These are phyloP conservation scores for Protobothrops flavoviridis DNA, from an alignment of 2,113 vertebrate genomes.

Conservation along the genomic window DNA sequence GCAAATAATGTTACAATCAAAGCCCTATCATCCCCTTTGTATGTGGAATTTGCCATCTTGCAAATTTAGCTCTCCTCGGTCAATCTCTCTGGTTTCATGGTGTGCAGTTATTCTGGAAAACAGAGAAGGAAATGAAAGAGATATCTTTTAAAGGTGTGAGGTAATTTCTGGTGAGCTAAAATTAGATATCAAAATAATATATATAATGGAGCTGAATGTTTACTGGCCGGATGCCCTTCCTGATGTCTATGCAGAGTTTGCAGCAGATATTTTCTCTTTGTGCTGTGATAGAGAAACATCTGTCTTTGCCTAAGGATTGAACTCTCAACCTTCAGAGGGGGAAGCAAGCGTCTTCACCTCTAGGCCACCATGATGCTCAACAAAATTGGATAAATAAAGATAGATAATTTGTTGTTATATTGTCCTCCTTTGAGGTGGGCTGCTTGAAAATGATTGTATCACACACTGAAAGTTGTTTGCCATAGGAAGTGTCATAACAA, in stretches of 20 bases:
- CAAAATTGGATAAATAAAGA: not conserved
- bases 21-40: not conserved
- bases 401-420: not conserved
- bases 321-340: not conserved
- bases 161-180: not conserved
- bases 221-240: not conserved
- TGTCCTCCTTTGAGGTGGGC: not conserved
- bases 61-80: not conserved
- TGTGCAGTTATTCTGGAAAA: not conserved
- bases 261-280: not conserved
- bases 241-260: not conserved
- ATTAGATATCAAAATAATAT: not conserved
- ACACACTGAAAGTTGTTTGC: not conserved
- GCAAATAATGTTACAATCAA: not conserved
- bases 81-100: not conserved
- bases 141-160: not conserved
- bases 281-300: not conserved
- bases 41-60: not conserved
- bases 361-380: not conserved
- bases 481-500: not conserved
- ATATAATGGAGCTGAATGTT: not conserved
- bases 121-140: not conserved
- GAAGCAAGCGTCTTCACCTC: not conserved
- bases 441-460: not conserved
- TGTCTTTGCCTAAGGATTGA: not conserved